Percentiles rank a stretch among this genome's conserved stretches.
Evolutionary conservation across 2,113 vertebrate species (phyloP).

Genomic region (Cryptotis parvus): DNA sequence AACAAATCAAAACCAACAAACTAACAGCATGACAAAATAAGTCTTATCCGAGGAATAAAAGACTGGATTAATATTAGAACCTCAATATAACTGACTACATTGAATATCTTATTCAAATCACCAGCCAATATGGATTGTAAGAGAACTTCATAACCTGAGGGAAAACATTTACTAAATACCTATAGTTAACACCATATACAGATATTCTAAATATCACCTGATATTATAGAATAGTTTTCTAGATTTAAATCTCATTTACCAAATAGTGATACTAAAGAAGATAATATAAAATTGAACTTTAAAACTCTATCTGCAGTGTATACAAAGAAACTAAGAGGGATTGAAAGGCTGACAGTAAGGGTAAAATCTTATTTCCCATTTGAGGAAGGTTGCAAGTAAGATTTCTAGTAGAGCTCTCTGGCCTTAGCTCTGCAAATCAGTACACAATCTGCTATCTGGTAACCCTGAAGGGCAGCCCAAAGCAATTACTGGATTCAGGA

Average conservation of each 20-base stretch:
- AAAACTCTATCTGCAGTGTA: neutral
- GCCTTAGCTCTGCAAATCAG: neutral
- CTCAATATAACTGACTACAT: neutral
- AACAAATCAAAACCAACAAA: neutral
- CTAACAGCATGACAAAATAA: neutral
- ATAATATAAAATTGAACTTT: neutral
- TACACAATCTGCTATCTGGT: neutral
- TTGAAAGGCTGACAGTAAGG: neutral
- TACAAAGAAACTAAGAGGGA: neutral
- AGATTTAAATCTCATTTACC: constrained; percentile 1
- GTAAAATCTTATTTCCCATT: neutral
- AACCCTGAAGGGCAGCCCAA: constrained; percentile 24
- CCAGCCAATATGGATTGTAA: neutral
- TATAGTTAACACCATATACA: neutral
- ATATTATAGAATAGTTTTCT: constrained; percentile 6
- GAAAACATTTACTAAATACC: neutral
- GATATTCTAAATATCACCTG: neutral
- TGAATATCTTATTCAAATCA: neutral
- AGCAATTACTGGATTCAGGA: constrained; percentile 52
- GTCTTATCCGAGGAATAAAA: neutral
- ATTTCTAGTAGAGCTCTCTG: neutral
- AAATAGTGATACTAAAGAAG: neutral
- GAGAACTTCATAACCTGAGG: neutral
- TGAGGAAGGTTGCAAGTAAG: neutral
- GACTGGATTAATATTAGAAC: neutral